Percentiles rank a stretch among this genome's conserved stretches.
phyloP scores from a whole-genome alignment of 2,888 invertebrate genomes.

The Sinotaia quadrata region DNA sequence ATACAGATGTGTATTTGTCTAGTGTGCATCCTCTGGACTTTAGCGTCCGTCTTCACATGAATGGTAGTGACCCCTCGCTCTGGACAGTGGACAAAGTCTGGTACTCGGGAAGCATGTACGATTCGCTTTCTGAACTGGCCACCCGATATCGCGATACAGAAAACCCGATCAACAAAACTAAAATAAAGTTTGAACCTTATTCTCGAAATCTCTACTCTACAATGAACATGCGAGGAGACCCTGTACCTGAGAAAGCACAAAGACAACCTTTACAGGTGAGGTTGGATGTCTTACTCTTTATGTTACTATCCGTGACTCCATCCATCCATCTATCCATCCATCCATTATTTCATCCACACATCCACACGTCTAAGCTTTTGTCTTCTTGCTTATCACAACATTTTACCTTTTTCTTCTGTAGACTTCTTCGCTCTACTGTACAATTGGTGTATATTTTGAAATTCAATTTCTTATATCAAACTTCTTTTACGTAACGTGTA shows the following conservation, averaged over 20 bases:
- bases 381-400: too few species aligned
- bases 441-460: too few species aligned
- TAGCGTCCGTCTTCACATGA: conserved; percentile 52
- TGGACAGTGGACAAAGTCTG: conserved; percentile 46
- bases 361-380: too few species aligned
- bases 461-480: too few species aligned
- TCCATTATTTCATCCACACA: too few species aligned
- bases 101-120: conserved; percentile 48
- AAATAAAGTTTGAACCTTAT: neutral
- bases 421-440: too few species aligned
- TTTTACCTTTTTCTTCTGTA: too few species aligned
- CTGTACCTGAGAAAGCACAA: conserved; percentile 30
- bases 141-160: conserved; percentile 42
- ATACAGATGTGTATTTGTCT: too few species aligned
- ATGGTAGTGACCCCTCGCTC: conserved; percentile 42
- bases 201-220: conserved; percentile 34
- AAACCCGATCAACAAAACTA: conserved; percentile 22
- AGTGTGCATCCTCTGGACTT: conserved; percentile 56
- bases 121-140: conserved; percentile 42
- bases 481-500: too few species aligned
- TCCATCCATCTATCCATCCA: too few species aligned
- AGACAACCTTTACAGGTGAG: conserved; percentile 36
- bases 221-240: conserved; percentile 37
- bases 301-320: too few species aligned
- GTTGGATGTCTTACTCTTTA: too few species aligned